These are phyloP conservation scores for Antheraea yamamai DNA, from an alignment of 2,888 invertebrate genomes.

Conservation along the genomic window DNA sequence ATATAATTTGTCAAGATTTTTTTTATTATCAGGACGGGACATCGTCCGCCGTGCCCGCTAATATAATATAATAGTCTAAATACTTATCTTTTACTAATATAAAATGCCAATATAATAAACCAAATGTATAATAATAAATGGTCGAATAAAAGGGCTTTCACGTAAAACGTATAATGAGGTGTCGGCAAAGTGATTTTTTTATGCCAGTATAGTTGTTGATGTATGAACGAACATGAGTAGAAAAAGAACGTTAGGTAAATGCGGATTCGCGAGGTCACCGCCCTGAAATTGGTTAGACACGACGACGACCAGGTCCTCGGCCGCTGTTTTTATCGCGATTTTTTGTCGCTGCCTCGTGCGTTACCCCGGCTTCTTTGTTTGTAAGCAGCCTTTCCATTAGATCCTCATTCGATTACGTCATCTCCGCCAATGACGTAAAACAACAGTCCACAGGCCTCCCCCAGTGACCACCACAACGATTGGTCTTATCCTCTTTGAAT, in stretches of 20 bases:
- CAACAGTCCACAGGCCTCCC: neutral
- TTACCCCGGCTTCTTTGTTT: slow-evolving; percentile 55
- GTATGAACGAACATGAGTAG: slow-evolving; percentile 39
- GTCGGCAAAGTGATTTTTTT: slow-evolving; percentile 15
- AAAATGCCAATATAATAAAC: neutral
- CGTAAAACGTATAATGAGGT: slow-evolving; percentile 10
- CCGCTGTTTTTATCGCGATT: slow-evolving; percentile 59
- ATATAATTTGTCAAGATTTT: too few species aligned
- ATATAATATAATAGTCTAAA: neutral
- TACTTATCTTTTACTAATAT: neutral
- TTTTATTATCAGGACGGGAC: too few species aligned
- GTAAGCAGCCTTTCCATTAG: neutral
- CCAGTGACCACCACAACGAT: too few species aligned
- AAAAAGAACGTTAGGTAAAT: slow-evolving; percentile 50
- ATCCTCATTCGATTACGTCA: neutral
- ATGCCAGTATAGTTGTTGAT: slow-evolving; percentile 24
- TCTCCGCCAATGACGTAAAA: neutral
- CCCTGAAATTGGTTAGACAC: slow-evolving; percentile 65
- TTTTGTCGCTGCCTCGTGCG: slow-evolving; percentile 69
- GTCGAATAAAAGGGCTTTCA: neutral
- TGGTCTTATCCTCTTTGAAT: too few species aligned
- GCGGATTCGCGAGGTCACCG: slow-evolving; percentile 70
- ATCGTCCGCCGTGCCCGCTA: too few species aligned
- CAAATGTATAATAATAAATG: neutral
- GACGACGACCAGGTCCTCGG: slow-evolving; percentile 20